Evolutionary conservation across 2,888 invertebrate genomes (phyloP), one percentile per base, ranked within the genome.

Genomic region (Xanthia togata): DNA sequence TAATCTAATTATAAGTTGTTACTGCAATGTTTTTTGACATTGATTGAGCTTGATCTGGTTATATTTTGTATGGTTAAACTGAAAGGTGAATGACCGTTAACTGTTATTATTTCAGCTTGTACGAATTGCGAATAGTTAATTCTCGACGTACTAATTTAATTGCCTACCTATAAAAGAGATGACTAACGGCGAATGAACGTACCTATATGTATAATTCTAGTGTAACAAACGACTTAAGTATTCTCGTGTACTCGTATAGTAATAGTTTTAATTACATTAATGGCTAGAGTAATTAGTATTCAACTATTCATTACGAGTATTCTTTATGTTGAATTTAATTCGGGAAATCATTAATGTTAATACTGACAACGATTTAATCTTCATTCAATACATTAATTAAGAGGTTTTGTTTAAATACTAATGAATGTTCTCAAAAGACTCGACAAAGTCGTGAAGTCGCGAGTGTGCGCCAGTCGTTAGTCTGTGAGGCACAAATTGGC

Each of bases 301-400:
- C 23, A 50, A 31, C n/a, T 71, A 9, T 67, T 38, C 8, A 53
- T 77, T 47, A 55, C 5, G 23, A 38, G 20, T 26, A 73, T 69
- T 35, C 20, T 50, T 11, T 67, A n/a, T 44, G 26, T 38, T 47
- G 14, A 55, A 47, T 64, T 38, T 6, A 8, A 68, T 47, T 17
- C 59, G 47, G 82, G 76, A 82, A 76, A 65, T 70, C n/a, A 60
- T 65, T 35, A 55, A 26, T 17, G 9, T n/a, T n/a, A n/a, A n/a
- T 53, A 47, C 31, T 12, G 76, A 75, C 59, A 59, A 35, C 26
- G 44, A 53, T 38, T 64, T 31, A 1, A 69, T 55, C n/a, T 53
- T 23, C 23, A 69, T 74, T 50, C 20, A 68, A 57, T 41, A 14
- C 31, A 67, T 57, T 31, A 47, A 35, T 63, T 53, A 63, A n/a